These are phyloP conservation scores for Drosophila neotestacea DNA, from an alignment of 2,888 invertebrate species.

Conservation along the genomic window DNA sequence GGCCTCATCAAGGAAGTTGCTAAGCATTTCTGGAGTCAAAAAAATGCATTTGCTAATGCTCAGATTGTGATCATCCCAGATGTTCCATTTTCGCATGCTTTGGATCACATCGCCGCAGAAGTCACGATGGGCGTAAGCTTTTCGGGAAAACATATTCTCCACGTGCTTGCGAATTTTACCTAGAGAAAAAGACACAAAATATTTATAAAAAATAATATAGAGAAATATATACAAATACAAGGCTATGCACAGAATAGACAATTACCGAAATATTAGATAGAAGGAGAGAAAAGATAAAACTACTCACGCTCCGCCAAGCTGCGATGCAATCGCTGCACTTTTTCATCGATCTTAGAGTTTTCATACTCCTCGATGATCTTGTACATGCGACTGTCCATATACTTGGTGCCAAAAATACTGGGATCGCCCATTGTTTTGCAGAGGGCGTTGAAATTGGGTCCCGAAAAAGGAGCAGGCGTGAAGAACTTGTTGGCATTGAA, in stretches of 20 bases:
- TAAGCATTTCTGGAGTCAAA: conserved; percentile 55
- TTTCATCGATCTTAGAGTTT: conserved; percentile 11
- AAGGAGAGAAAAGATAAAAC: too few relatives aligned
- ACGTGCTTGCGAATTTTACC: conserved; percentile 25
- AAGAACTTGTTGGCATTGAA: conserved; percentile 28
- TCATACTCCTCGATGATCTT: conserved; percentile 66
- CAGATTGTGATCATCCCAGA: conserved; percentile 52
- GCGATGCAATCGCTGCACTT: not conserved
- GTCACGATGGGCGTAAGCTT: not conserved
- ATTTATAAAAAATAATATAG: not conserved
- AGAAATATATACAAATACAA: not conserved
- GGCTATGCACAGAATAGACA: not conserved
- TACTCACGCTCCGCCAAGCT: conserved; percentile 35
- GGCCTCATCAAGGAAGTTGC: conserved; percentile 40
- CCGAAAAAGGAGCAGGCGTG: conserved; percentile 65
- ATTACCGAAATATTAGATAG: too few relatives aligned
- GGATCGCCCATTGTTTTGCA: conserved; percentile 45
- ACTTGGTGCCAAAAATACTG: not conserved
- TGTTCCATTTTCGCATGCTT: conserved; percentile 79
- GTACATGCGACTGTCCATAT: conserved; percentile 61
- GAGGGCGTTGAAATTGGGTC: conserved; percentile 50
- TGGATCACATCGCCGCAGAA: conserved; percentile 72
- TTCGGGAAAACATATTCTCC: not conserved
- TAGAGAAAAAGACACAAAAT: conserved; percentile 1
- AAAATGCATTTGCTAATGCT: conserved; percentile 51